Conservation (phyloP, 92 coral and sea anemone species). For the Epizoanthus scotinus region DNA sequence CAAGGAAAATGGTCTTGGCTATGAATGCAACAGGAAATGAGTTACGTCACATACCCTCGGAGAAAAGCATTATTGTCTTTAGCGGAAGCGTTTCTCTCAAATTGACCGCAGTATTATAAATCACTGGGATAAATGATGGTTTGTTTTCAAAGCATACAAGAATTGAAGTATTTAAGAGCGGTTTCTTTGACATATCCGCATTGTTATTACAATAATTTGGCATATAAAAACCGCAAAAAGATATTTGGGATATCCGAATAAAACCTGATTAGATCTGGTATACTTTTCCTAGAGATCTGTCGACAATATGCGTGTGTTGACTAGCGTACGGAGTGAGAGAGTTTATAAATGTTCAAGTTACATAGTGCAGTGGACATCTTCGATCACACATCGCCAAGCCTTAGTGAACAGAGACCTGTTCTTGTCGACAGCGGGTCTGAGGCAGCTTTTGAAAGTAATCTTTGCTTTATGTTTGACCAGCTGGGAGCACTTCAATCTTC, state of each 20-base stretch:
- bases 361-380: too few species aligned
- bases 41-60: slow-evolving; percentile 16
- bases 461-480: too few species aligned
- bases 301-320: too few species aligned
- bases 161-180: slow-evolving; percentile 29
- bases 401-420: neutral
- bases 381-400: too few species aligned
- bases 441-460: neutral
- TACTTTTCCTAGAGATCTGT: too few species aligned
- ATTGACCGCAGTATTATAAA: slow-evolving; percentile 24
- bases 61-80: slow-evolving; percentile 8
- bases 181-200: slow-evolving; percentile 17
- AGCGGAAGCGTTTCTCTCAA: slow-evolving; percentile 19
- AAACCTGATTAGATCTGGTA: too few species aligned
- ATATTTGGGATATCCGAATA: neutral
- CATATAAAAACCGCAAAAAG: neutral
- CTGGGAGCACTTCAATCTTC: too few species aligned
- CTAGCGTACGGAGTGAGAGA: too few species aligned
- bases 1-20: neutral
- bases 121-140: slow-evolving; percentile 17
- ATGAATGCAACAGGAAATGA: neutral
- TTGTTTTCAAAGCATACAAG: slow-evolving; percentile 13
- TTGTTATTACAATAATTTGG: neutral
- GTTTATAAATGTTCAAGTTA: too few species aligned
- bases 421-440: slow-evolving; percentile 15